A percentile compares a stretch with the other conserved stretches of the same genome.
Evolutionary conservation across 2,797 vertebrate genomes (phyloP).

Genomic region (Enteromius unitaeniatus): DNA sequence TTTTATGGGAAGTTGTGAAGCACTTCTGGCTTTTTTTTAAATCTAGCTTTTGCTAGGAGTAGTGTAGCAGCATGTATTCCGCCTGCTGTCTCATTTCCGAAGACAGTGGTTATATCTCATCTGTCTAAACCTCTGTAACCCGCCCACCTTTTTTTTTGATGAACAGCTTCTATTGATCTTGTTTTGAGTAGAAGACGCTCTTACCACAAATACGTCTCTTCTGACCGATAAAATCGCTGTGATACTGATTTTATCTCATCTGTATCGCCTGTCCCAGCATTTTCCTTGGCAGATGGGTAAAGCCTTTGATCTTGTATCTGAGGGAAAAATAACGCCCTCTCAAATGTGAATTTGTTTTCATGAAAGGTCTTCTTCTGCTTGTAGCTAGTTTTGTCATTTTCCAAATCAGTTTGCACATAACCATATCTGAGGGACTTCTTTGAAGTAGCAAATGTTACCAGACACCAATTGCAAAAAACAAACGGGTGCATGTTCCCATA

Average conservation of each 20-base stretch:
- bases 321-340: constrained; percentile 29
- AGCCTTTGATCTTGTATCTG: constrained; percentile 51
- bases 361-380: constrained; percentile 3
- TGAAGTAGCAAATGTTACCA: constrained; percentile 48
- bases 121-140: constrained; percentile 33
- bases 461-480: constrained; percentile 29
- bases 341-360: constrained; percentile 37
- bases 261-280: constrained; percentile 28
- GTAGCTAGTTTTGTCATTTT: constrained; percentile 26
- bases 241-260: constrained; percentile 30
- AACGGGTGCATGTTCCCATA: constrained; percentile 32
- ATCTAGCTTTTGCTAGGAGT: constrained; percentile 7
- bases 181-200: constrained; percentile 29
- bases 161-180: constrained; percentile 39
- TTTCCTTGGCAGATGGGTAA: constrained; percentile 24
- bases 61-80: constrained; percentile 7
- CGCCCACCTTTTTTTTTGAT: not conserved
- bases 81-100: constrained; percentile 4
- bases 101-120: constrained; percentile 40
- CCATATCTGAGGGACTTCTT: constrained; percentile 30
- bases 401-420: constrained; percentile 12
- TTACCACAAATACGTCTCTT: constrained; percentile 29
- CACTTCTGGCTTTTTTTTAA: not conserved
- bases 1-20: not conserved
- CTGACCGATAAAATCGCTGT: constrained; percentile 17